These are phyloP conservation scores for Montipora capricornis DNA, from an alignment of 64 coral and sea anemone species.

Conservation along the genomic window DNA sequence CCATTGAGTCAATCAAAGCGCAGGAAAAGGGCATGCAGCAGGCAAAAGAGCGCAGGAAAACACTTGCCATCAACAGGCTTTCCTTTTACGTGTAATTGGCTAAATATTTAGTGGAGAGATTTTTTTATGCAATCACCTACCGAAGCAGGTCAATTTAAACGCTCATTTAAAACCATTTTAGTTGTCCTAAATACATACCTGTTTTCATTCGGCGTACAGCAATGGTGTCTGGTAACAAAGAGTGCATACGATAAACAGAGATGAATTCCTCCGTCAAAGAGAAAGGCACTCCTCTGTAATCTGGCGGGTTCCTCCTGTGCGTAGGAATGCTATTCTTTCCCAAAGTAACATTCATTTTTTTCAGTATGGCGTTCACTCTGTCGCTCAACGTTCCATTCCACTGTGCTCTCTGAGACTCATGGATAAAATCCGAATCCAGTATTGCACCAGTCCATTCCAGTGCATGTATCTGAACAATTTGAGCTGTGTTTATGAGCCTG, in stretches of 20 bases:
- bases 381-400: constrained; percentile 68
- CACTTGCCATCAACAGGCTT: too few species aligned
- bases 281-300: constrained; percentile 71
- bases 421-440: constrained; percentile 65
- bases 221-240: constrained; percentile 73
- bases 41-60: too few species aligned
- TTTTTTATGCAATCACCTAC: too few species aligned
- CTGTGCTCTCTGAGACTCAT: constrained; percentile 67
- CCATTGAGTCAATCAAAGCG: too few species aligned
- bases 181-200: constrained; percentile 31
- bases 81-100: too few species aligned
- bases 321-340: constrained; percentile 4
- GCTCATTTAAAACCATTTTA: too few species aligned
- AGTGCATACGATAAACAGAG: constrained; percentile 83
- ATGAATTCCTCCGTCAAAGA: constrained; percentile 88
- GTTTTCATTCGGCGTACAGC: constrained; percentile 51
- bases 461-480: constrained; percentile 76
- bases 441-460: constrained; percentile 89
- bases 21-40: too few species aligned
- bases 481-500: constrained; percentile 80
- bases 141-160: too few species aligned
- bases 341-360: constrained; percentile 54
- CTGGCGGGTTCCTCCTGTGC: constrained; percentile 15
- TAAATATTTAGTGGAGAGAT: too few species aligned
- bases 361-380: not conserved